Conservation (phyloP, 2,888 invertebrate species). For the Sceliomorpha sp. region DNA sequence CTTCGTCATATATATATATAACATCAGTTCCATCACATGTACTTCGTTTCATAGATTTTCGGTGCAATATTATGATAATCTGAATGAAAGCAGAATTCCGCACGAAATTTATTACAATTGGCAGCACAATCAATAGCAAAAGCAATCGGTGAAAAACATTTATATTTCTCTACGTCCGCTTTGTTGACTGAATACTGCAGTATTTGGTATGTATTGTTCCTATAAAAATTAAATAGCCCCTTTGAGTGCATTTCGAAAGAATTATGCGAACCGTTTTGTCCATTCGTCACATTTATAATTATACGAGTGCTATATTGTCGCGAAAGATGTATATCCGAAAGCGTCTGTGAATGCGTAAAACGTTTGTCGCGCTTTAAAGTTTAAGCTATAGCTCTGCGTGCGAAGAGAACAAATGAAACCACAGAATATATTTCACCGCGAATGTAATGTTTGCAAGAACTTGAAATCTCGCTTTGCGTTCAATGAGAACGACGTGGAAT, state of each 20-base stretch:
- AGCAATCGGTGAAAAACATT: too few relatives aligned
- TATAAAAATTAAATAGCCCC: too few relatives aligned
- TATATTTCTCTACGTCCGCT: too few relatives aligned
- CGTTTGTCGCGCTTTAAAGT: slow-evolving; percentile 29
- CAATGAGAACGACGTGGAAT: slow-evolving; percentile 7
- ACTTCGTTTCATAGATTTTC: neutral
- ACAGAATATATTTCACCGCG: slow-evolving; percentile 16
- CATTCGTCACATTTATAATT: too few relatives aligned
- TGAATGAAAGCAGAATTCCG: neutral
- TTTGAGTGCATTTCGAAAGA: slow-evolving; percentile 1
- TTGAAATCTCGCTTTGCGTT: slow-evolving; percentile 7
- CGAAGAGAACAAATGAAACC: slow-evolving; percentile 15
- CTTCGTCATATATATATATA: too few relatives aligned
- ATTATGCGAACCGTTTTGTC: slow-evolving; percentile 13
- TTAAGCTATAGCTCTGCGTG: slow-evolving; percentile 16
- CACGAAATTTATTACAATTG: neutral
- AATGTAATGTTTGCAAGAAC: slow-evolving; percentile 34
- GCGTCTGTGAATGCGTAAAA: slow-evolving; percentile 31
- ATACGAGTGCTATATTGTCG: slow-evolving; percentile 29
- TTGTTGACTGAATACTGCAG: too few relatives aligned
- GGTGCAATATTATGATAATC: too few relatives aligned
- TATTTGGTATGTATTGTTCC: too few relatives aligned
- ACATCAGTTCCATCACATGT: too few relatives aligned
- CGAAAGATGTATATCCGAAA: slow-evolving; percentile 28
- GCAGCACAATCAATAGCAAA: too few relatives aligned